phyloP scores from a whole-genome alignment of 2,888 invertebrate genomes.

The Lithophane ornitopus region DNA sequence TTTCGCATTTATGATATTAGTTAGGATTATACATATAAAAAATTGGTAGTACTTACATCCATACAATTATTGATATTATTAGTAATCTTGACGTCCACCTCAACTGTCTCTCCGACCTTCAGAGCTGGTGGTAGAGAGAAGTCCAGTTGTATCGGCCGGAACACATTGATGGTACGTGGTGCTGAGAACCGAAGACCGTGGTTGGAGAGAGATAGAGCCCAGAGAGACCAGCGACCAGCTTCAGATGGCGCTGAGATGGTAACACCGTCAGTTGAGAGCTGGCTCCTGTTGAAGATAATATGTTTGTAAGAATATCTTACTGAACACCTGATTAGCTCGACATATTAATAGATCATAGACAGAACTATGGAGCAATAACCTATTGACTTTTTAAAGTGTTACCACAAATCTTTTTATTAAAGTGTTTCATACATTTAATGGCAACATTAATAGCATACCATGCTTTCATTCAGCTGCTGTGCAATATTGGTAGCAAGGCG shows the following conservation, averaged over 20 bases:
- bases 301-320: neutral
- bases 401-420: neutral
- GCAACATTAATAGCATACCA: neutral
- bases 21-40: neutral
- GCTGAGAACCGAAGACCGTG: slow-evolving; percentile 90
- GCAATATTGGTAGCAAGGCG: no score
- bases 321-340: neutral
- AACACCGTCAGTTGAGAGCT: slow-evolving; percentile 91
- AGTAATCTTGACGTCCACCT: slow-evolving; percentile 93
- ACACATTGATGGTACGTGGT: slow-evolving; percentile 91
- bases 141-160: slow-evolving; percentile 91
- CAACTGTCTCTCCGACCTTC: slow-evolving; percentile 92
- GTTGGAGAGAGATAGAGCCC: slow-evolving; percentile 91
- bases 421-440: neutral
- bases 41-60: slow-evolving; percentile 90
- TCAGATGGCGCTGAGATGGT: slow-evolving; percentile 91
- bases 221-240: slow-evolving; percentile 92
- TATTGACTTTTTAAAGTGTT: neutral
- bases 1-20: no score
- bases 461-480: no score
- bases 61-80: slow-evolving; percentile 93
- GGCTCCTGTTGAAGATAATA: slow-evolving; percentile 82
- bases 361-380: neutral
- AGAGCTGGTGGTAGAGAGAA: slow-evolving; percentile 91
- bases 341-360: neutral